Base-by-base conservation (phyloP, 2,113 vertebrate species). In the Syngnathus scovelli region DNA sequence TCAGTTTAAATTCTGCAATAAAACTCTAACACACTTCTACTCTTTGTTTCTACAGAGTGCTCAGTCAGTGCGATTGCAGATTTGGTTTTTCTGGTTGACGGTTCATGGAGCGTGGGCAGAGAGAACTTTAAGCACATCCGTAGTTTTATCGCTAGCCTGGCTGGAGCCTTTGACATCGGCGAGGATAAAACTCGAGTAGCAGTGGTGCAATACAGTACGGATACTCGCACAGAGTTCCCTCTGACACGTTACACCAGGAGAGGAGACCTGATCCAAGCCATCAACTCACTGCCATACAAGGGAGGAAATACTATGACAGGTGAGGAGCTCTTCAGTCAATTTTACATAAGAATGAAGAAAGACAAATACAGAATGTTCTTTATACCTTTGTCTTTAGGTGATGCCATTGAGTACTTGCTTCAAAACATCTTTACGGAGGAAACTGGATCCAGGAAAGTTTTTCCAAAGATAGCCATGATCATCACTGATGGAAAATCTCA, bases 221-320 rank as follows among this genome's bases (percentile, higher is more conserved):
- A 98, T 68, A 97, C 96, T 74, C 94, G 96, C 81, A 99, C 96
- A 38, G 97, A 99, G 78, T 99, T 99, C 85, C 92, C 93, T 74
- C 90, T 98, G 77, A 98, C 93, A 83, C 93, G 90, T 39, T 93
- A 95, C 88, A 92, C 78, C 83, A 92, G 80, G 82, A 92, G 93
- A 80, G 91, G 89, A 70, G 94, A 98, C 6, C 92, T 99, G 43
- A 89, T 98, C 63, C 88, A 93, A 66, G 97, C 95, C 72, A 98
- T 99, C 83, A 96, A 91, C 89, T 91, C 89, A 76, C 92, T 99
- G 76, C 97, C 97, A 1, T 99, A 99, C 89, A 99, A 99, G 90
- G 97, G 97, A 55, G 97, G 97, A 48, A 99, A 98, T 83, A 99
- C 97, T 27, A 98, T 98, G 96, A 99, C 97, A 89, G 97, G 97